Base-by-base conservation (phyloP, 2,113 vertebrate species). In the Verasper variegatus region DNA sequence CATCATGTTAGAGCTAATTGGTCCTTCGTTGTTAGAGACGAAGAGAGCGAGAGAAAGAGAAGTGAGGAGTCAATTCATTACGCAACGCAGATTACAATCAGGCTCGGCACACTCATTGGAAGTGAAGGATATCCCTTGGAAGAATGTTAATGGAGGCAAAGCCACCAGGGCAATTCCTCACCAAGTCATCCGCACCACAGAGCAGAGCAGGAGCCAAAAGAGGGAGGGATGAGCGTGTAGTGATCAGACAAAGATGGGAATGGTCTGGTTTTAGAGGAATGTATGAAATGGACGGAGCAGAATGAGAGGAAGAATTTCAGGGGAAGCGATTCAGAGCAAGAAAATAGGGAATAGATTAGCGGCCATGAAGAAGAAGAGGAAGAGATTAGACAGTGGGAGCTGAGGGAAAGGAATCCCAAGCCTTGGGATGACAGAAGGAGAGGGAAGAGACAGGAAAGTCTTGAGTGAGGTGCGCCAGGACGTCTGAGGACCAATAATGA, bases 81-180 rank as follows among this genome's bases (percentile, higher is more conserved):
- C 51, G 62, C 88, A 90, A 94, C 85, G 23, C 68, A 81, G 88
- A 90, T 87, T 92, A 91, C 66, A 57, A 81, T 87, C 83, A 84
- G 62, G 45, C 37, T 55, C 49, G 31, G 24, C 70, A 77, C 2
- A 5, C 74, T 91, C 58, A 87, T 80, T 88, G 80, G 80, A 91
- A 86, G 79, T 89, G 91, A 92, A 90, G 85, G 81, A 84, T 85
- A 85, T 90, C 85, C 85, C 70, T 65, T 24, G n/a, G 71, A 94
- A 84, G 91, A 92, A 92, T 91, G 88, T 91, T 92, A 89, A 93
- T 89, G 76, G 88, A 80, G 78, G 27, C 35, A 81, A 83, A 85
- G 80, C 56, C 74, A 68, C 66, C 42, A 11, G 51, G 31, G 49
- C 82, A 68, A 49, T 81, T 88, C 78, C 52, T 85, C 47, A 8